phyloP scores from a whole-genome alignment of 92 coral and sea anemone genomes.

The Porites cylindrica region DNA sequence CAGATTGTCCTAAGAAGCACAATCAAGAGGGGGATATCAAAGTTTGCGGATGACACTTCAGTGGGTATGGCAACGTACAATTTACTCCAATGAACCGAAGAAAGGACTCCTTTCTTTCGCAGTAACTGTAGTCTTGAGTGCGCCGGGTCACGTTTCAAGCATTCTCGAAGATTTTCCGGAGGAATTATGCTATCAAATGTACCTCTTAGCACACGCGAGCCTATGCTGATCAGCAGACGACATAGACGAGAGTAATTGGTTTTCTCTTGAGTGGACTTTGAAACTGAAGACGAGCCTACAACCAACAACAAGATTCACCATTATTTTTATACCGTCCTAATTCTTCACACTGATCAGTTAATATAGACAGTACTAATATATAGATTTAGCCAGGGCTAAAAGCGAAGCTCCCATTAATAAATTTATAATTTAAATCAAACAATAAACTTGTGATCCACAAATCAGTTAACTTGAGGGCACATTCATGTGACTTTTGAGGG shows the following conservation, averaged over 20 bases:
- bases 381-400: too few relatives aligned
- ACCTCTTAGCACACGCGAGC: conserved; percentile 3
- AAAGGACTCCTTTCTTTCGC: conserved; percentile 2
- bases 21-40: not conserved
- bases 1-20: conserved; percentile 24
- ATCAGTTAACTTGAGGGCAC: too few relatives aligned
- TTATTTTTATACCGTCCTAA: too few relatives aligned
- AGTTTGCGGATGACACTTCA: not conserved
- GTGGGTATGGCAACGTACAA: not conserved
- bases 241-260: conserved; percentile 17
- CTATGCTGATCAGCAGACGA: conserved; percentile 5
- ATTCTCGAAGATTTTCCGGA: not conserved
- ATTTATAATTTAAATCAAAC: too few relatives aligned
- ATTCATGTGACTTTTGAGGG: too few relatives aligned
- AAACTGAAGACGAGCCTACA: not conserved
- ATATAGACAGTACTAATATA: too few relatives aligned
- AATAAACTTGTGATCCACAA: too few relatives aligned
- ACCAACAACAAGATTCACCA: not conserved
- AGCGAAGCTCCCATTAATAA: too few relatives aligned
- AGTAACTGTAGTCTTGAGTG: not conserved
- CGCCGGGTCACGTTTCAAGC: not conserved
- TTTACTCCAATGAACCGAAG: conserved; percentile 1
- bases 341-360: too few relatives aligned
- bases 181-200: conserved; percentile 11
- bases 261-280: not conserved